These are phyloP conservation scores for Anneissia japonica DNA, from an alignment of 35 echinoderm and acorn worm species.

Conservation along the genomic window DNA sequence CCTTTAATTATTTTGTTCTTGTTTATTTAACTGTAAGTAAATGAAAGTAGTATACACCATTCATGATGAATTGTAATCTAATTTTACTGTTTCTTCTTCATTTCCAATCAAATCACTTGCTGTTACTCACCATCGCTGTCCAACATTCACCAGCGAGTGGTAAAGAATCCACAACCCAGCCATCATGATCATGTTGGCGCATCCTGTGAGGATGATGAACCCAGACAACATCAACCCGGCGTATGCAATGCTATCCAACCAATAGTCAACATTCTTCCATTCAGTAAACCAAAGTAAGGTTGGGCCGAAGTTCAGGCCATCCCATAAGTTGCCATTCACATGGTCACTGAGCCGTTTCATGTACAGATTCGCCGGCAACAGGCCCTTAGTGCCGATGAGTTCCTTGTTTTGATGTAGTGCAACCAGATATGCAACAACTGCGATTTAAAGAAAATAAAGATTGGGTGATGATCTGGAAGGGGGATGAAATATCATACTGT, in stretches of 20 bases:
- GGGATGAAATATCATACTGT: background rate
- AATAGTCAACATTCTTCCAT: conserved; percentile 56
- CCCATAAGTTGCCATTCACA: conserved; percentile 14
- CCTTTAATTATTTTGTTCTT: no score
- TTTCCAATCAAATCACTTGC: no score
- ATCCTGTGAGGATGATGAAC: conserved; percentile 49
- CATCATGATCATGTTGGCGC: conserved; percentile 94
- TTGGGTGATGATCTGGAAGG: background rate
- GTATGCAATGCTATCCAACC: conserved; percentile 76
- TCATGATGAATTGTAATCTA: no score
- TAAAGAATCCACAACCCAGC: conserved; percentile 67
- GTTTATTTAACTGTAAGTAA: no score
- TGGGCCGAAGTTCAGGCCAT: conserved; percentile 67
- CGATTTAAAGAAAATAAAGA: background rate
- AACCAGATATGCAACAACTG: conserved; percentile 87
- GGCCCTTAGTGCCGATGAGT: conserved; percentile 58
- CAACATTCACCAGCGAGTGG: conserved; percentile 90
- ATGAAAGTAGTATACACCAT: no score
- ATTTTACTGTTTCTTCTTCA: no score
- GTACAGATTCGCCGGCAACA: conserved; percentile 68
- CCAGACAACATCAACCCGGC: conserved; percentile 61
- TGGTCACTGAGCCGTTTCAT: conserved; percentile 72
- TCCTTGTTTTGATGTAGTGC: conserved; percentile 89
- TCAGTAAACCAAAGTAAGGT: conserved; percentile 77
- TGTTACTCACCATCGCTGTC: conserved; percentile 85